phyloP scores from a whole-genome alignment of 1,140 invertebrate species.

The Chironomus striatipennis region DNA sequence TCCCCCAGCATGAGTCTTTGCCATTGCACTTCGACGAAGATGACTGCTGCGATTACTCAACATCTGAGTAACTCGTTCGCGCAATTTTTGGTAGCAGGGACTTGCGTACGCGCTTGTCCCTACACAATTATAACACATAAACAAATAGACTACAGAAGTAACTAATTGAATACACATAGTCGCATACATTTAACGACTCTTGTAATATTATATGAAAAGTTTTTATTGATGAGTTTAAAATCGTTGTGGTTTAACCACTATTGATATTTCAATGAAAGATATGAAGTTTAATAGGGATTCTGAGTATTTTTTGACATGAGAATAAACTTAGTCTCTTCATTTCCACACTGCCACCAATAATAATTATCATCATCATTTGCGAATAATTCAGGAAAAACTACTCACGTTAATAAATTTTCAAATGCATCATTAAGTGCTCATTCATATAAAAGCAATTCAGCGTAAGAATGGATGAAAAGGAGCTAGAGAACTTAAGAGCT shows the following conservation, averaged over 20 bases:
- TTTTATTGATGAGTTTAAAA: too few species aligned
- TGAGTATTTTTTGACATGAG: too few species aligned
- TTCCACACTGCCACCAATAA: too few species aligned
- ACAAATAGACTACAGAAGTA: not conserved
- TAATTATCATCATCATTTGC: too few species aligned
- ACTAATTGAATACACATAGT: not conserved
- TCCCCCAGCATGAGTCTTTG: conserved; percentile 44
- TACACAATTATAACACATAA: not conserved
- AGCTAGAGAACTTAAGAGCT: too few species aligned
- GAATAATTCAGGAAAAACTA: not conserved
- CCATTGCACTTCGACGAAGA: conserved; percentile 5
- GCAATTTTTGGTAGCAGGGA: conserved; percentile 13
- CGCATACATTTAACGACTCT: too few species aligned
- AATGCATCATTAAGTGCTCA: conserved; percentile 1
- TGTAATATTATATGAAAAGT: too few species aligned
- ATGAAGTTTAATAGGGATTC: too few species aligned
- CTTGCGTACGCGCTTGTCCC: conserved; percentile 10
- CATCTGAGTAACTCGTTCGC: conserved; percentile 15
- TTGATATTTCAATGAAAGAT: too few species aligned
- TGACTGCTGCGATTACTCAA: conserved; percentile 14
- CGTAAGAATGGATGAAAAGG: too few species aligned
- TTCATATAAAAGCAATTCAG: conserved; percentile 20
- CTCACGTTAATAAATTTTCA: not conserved
- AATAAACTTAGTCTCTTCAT: too few species aligned
- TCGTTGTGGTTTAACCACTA: too few species aligned